phyloP scores from a whole-genome alignment of 2,113 vertebrate species.

The Urocolius indicus region DNA sequence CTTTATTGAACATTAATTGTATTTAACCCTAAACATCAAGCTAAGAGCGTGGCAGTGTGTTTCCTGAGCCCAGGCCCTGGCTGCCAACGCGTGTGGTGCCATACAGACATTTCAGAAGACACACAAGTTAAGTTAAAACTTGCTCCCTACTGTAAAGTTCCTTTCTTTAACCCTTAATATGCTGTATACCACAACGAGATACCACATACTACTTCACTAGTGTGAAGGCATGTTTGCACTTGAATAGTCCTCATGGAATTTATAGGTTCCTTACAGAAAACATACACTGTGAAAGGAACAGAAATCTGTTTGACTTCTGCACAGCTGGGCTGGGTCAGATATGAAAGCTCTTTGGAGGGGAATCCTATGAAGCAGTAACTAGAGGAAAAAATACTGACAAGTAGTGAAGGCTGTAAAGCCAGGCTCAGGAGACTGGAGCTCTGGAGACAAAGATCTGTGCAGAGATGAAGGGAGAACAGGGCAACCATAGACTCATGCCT shows the following conservation, averaged over 20 bases:
- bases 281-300: background rate
- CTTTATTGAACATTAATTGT: background rate
- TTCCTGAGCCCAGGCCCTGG: background rate
- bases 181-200: background rate
- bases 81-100: background rate
- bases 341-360: background rate
- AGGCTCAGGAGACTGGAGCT: background rate
- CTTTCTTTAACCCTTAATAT: background rate
- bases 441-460: background rate
- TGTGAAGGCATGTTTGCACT: background rate
- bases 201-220: background rate
- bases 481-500: background rate
- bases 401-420: background rate
- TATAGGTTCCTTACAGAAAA: background rate
- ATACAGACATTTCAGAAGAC: background rate
- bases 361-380: background rate
- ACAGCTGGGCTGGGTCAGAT: background rate
- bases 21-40: background rate
- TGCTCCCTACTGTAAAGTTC: background rate
- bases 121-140: background rate
- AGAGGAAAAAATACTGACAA: background rate
- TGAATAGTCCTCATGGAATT: background rate
- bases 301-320: background rate
- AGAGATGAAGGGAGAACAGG: background rate
- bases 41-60: background rate